A percentile compares a stretch with the other conserved stretches of the same genome.
Evolutionary conservation across 2,888 invertebrate genomes (phyloP).

Genomic region (Alentia gelatinosa): DNA sequence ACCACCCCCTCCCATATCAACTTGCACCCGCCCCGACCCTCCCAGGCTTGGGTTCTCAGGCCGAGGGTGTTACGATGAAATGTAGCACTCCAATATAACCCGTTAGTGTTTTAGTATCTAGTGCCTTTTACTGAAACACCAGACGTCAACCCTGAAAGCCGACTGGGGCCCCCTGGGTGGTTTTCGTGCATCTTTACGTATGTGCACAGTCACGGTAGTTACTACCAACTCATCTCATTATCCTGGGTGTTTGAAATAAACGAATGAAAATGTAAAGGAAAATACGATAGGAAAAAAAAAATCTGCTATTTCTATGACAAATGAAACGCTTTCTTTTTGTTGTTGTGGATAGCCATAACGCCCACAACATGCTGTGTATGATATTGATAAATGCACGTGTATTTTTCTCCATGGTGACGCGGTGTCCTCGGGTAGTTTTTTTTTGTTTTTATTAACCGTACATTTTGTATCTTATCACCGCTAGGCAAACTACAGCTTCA

Average conservation of each 20-base stretch:
- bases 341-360: too few species aligned
- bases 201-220: constrained; percentile 4
- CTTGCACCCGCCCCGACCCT: background rate
- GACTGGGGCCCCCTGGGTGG: constrained; percentile 8
- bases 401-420: constrained; percentile 23
- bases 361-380: too few species aligned
- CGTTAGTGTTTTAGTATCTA: constrained; percentile 41
- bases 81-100: background rate
- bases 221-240: constrained; percentile 7
- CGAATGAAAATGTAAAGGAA: background rate
- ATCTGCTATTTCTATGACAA: constrained; percentile 40
- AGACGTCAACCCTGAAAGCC: background rate
- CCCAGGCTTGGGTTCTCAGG: background rate
- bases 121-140: constrained; percentile 47
- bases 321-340: background rate
- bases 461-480: constrained; percentile 28
- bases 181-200: background rate
- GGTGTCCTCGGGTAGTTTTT: constrained; percentile 31
- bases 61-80: background rate
- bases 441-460: background rate
- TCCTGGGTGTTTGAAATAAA: constrained; percentile 17
- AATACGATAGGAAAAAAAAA: background rate
- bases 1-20: background rate
- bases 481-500: background rate
- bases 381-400: constrained; percentile 5